Conservation (phyloP, 2,113 vertebrate genomes). For the Catharus bicknelli region DNA sequence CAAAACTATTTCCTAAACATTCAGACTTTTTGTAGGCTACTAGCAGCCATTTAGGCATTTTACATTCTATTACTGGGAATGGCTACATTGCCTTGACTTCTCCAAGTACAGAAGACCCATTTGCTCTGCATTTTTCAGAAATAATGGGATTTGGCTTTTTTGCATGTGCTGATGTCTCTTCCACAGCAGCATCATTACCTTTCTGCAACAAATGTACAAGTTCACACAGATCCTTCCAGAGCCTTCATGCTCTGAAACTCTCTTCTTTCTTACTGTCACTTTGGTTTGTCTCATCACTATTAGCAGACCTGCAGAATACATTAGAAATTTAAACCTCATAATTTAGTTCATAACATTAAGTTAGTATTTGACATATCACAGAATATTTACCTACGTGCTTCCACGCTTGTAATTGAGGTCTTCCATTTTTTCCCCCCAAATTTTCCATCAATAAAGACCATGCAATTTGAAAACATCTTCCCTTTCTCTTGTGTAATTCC, state of each 20-base stretch:
- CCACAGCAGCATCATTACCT: constrained; percentile 39
- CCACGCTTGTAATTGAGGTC: not conserved
- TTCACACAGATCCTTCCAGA: constrained; percentile 47
- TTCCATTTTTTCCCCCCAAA: constrained; percentile 21
- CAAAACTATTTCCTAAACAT: not conserved
- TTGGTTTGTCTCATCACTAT: constrained; percentile 35
- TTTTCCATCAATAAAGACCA: constrained; percentile 1
- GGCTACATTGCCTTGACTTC: not conserved
- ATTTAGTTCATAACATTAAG: not conserved
- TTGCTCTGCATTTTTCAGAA: not conserved
- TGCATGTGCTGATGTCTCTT: constrained; percentile 7
- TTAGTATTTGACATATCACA: constrained; percentile 2
- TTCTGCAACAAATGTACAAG: constrained; percentile 43
- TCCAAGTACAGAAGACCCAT: not conserved
- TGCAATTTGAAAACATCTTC: not conserved
- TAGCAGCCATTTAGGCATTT: not conserved
- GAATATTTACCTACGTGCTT: constrained; percentile 39
- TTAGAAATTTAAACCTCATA: constrained; percentile 19
- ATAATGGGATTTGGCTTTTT: rapidly evolving
- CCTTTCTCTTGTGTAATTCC: not conserved
- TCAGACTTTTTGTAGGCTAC: not conserved
- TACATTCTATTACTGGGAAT: not conserved
- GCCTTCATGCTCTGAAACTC: constrained; percentile 48
- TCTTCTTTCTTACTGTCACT: constrained; percentile 37
- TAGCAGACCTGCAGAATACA: constrained; percentile 45